A percentile compares a stretch with the other conserved stretches of the same genome.
These are phyloP conservation scores for Nycticryphes semicollaris DNA, from an alignment of 2,113 vertebrate genomes.

Conservation along the genomic window DNA sequence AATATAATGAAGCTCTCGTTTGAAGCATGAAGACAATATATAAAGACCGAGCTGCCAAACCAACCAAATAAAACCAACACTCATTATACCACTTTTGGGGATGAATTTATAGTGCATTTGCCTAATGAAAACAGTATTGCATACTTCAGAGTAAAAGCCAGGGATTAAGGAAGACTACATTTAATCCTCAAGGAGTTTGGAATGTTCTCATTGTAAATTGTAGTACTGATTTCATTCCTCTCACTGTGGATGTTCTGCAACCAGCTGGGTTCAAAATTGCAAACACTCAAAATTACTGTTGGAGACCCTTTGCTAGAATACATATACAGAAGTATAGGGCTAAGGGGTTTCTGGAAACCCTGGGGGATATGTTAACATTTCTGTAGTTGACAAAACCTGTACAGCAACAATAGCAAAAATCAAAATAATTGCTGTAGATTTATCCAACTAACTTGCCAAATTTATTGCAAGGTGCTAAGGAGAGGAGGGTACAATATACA, in stretches of 20 bases:
- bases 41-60: not conserved
- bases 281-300: not conserved
- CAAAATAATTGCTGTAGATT: not conserved
- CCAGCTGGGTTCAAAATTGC: conserved; percentile 24
- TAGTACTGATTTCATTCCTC: not conserved
- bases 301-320: not conserved
- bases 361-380: not conserved
- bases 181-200: conserved; percentile 10
- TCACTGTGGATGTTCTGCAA: not conserved
- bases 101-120: not conserved
- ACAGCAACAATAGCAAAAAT: not conserved
- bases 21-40: not conserved
- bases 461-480: not conserved
- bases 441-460: not conserved
- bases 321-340: not conserved
- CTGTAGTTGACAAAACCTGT: not conserved
- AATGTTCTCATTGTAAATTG: not conserved
- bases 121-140: not conserved
- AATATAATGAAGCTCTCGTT: not conserved
- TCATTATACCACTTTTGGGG: not conserved
- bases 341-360: not conserved
- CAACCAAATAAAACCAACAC: not conserved
- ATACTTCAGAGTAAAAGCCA: not conserved
- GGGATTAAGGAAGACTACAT: not conserved
- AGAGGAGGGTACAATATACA: not conserved